phyloP scores from a whole-genome alignment of 2,113 vertebrate genomes.

The Clinocottus analis region DNA sequence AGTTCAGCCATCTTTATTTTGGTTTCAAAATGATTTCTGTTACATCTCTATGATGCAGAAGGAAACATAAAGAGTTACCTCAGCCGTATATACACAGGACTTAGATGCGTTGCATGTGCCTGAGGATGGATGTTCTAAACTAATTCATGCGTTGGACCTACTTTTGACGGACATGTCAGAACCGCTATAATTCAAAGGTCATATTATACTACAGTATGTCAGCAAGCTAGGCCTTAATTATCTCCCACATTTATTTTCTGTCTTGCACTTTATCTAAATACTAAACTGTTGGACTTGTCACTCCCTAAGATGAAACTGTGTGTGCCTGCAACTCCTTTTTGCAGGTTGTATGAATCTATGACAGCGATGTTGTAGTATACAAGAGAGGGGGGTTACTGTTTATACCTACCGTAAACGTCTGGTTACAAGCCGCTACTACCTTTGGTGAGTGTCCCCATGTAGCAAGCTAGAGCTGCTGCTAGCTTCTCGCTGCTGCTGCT shows the following conservation, averaged over 20 bases:
- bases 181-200: slow-evolving; percentile 8
- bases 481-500: no score
- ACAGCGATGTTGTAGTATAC: not conserved
- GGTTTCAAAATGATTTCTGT: not conserved
- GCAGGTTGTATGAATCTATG: not conserved
- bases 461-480: no score
- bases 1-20: not conserved
- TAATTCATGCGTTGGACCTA: not conserved
- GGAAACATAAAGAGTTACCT: not conserved
- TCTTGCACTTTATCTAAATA: not conserved
- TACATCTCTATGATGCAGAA: not conserved
- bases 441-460: no score
- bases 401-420: no score
- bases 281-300: not conserved
- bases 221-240: not conserved
- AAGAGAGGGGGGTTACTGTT: not conserved
- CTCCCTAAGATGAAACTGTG: not conserved
- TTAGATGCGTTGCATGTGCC: no score
- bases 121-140: no score
- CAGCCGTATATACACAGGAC: not conserved
- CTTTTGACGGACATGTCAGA: not conserved
- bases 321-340: not conserved
- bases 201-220: not conserved
- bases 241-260: not conserved
- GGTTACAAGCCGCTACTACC: no score